Percentiles rank a stretch among this genome's conserved stretches.
These are phyloP conservation scores for Eurytoma californica DNA, from an alignment of 2,888 invertebrate genomes.

Conservation along the genomic window DNA sequence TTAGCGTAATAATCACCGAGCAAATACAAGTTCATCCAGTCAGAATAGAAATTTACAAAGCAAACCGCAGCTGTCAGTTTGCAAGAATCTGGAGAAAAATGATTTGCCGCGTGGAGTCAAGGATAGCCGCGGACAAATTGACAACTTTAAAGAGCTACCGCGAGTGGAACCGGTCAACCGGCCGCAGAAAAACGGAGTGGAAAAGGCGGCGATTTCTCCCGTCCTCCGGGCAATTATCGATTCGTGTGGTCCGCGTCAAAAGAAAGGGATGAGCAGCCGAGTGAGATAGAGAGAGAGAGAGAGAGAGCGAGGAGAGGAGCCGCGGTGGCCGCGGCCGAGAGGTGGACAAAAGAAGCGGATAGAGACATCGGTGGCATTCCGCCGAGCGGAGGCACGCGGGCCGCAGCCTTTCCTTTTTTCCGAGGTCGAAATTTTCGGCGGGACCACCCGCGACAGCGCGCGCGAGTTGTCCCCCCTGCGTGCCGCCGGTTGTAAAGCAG, in stretches of 20 bases:
- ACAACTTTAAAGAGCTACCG: conserved; percentile 11
- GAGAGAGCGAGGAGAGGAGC: not conserved
- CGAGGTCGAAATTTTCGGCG: conserved; percentile 52
- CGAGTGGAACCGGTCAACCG: not conserved
- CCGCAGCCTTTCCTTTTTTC: conserved; percentile 36
- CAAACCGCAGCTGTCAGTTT: too few species aligned
- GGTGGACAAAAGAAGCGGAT: conserved; percentile 72
- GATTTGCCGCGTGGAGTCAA: not conserved
- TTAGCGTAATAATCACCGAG: too few species aligned
- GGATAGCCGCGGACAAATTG: conserved; percentile 55
- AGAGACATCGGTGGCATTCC: conserved; percentile 75
- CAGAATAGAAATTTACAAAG: too few species aligned
- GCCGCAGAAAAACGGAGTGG: conserved; percentile 61
- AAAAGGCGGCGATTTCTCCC: conserved; percentile 72
- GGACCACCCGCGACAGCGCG: conserved; percentile 45
- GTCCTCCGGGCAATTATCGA: conserved; percentile 72
- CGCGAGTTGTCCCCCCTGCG: conserved; percentile 39
- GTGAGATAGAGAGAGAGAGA: conserved; percentile 35
- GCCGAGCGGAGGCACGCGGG: conserved; percentile 64
- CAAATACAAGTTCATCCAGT: too few species aligned
- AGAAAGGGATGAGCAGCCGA: conserved; percentile 37
- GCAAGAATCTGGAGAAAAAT: not conserved
- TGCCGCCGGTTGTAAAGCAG: conserved; percentile 57
- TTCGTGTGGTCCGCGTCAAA: conserved; percentile 71
- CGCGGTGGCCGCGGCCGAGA: conserved; percentile 20